A percentile compares a stretch with the other conserved stretches of the same genome.
Conservation (phyloP, 1,140 invertebrate genomes). For the Sycophila sp. region DNA sequence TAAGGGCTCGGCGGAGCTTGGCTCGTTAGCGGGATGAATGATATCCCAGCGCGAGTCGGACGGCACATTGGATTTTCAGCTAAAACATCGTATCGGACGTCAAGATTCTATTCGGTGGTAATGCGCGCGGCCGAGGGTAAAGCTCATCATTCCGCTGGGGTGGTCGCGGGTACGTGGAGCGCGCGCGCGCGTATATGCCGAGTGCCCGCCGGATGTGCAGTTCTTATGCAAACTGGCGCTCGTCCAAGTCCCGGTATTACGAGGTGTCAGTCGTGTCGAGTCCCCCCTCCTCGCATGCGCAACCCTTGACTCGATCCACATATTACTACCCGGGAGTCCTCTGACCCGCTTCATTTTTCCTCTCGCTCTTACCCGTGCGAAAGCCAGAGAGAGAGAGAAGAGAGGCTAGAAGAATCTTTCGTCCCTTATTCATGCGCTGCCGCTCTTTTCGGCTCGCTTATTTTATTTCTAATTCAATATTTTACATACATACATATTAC, state of each 20-base stretch:
- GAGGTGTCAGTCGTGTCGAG: slow-evolving; percentile 61
- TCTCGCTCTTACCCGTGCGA: slow-evolving; percentile 8
- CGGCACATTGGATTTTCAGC: background rate
- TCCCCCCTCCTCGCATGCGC: slow-evolving; percentile 38
- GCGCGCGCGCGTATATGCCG: slow-evolving; percentile 42
- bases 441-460: background rate
- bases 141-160: slow-evolving; percentile 24
- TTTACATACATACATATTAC: background rate
- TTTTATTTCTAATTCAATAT: slow-evolving; percentile 29
- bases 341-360: slow-evolving; percentile 27
- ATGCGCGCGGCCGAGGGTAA: slow-evolving; percentile 29
- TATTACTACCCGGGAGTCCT: slow-evolving; percentile 28
- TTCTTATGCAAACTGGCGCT: slow-evolving; percentile 64
- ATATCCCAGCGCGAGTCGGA: background rate
- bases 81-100: slow-evolving; percentile 19
- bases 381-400: too few relatives aligned
- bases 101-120: slow-evolving; percentile 14
- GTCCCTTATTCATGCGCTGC: background rate
- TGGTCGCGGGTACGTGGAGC: background rate
- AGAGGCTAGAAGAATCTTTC: too few relatives aligned
- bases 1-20: too few relatives aligned
- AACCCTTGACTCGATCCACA: slow-evolving; percentile 47
- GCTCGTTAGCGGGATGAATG: too few relatives aligned
- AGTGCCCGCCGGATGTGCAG: slow-evolving; percentile 52
- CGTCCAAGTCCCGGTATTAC: slow-evolving; percentile 60